Base-by-base conservation (phyloP, 2,113 vertebrate species). In the Raja brachyura region DNA sequence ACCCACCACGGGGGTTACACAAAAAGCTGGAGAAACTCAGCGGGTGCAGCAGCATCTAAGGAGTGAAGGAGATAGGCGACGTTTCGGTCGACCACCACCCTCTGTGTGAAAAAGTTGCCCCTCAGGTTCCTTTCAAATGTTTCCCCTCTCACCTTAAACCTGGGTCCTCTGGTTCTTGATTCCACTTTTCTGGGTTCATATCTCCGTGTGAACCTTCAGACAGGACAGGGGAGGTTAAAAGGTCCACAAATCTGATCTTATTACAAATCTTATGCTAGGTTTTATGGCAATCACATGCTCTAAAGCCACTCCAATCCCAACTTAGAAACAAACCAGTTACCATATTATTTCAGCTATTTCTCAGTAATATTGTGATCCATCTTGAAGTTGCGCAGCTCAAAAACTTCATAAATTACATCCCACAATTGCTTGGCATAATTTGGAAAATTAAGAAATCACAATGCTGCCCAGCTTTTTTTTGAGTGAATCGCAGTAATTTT, bases 391-490 rank as follows among this genome's bases (percentile, higher is more conserved):
- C 5, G 16, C 83, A 7, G 3, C 59, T 31, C 83, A 31, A 61
- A 13, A 11, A n/a, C 28, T 61, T 86, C 48, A n/a, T 25, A 86
- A 88, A 88, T n/a, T 63, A 22, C n/a, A 63, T 63, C n/a, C 61
- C 61, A 14, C 59, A 88, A 88, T 88, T 88, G 63, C 14, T 88
- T 31, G 28, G 28, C 16, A 14, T 31, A 66, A 88, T 88, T 31
- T 66, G 83, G n/a, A 59, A 63, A 88, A 88, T 88, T 63, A 88
- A 88, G 83, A 88, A 88, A 63, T 88, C 83, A 88, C 25, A 14
- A 31, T 16, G 59, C 63, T 61, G 1, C 2, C 13, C 13, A 31
- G 28, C 59, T 8, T 86, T 48, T 48, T 48, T 48, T 63, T 86
- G 63, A 16, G n/a, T n/a, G 83, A n/a, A 88, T 88, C 8, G 16